Base-by-base conservation (phyloP, 2,888 invertebrate species). In the Elysia crispata region DNA sequence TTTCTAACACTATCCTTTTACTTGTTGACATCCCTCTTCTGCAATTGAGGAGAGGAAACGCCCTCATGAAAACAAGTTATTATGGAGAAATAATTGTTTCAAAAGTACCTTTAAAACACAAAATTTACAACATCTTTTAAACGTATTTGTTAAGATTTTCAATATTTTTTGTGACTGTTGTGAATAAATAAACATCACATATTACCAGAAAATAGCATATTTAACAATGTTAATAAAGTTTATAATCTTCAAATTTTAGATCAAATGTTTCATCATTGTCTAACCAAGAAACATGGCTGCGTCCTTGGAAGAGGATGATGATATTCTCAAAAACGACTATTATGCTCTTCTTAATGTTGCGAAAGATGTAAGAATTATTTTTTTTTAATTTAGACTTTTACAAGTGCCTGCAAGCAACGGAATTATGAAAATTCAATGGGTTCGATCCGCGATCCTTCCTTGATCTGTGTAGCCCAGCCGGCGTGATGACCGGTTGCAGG, bases 361-460 rank as follows among this genome's bases (percentile, higher is more conserved):
- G 30, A 86, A 81, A 82, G 86, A 88, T 72, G 88, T 87, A 82
- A 69, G 77, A 49, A 64, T 28, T 60, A 54, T 57, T 28, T 57
- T 60, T 0, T 33, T 72, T 33, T 73, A 67, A 23, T 62, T 69
- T 64, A n/a, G 60, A 99, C 99, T 99, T 99, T 11, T 94, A 41
- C 3, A 41, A 6, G 41, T 41, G 3, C 41, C 3, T 41, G 41
- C 5, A 41, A 6, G 11, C 11, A 41, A 41, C 11, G 11, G 41
- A 41, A 41, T 41, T 41, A 3, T 11, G 41, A 41, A 41, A 41
- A 41, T 11, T 41, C 41, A 11, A 41, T 11, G 41, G 3, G 41
- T 11, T 6, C 11, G 41, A 41, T 41, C 41, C 41, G 11, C 3
- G 41, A 11, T 11, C 41, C 41, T 3, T 11, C 11, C 11, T 41